Evolutionary conservation across 1,140 invertebrate genomes (phyloP).

Genomic region (Drosophila sproati): DNA sequence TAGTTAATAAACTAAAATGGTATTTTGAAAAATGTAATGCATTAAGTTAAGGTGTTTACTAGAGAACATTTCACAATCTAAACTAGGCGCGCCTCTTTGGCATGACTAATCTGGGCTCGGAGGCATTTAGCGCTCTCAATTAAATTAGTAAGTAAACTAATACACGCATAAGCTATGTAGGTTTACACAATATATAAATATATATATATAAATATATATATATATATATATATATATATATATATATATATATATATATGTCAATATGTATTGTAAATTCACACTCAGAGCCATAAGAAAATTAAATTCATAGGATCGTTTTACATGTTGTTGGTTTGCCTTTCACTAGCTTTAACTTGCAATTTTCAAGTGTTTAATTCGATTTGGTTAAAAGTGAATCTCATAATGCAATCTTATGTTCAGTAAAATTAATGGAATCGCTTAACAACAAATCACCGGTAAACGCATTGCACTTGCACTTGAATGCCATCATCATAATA

Average conservation of each 20-base stretch:
- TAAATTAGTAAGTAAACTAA: constrained; percentile 41
- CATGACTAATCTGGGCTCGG: constrained; percentile 42
- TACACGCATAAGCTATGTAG: constrained; percentile 26
- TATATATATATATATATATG: constrained; percentile 19
- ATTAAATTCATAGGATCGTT: constrained; percentile 61
- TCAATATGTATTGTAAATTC: constrained; percentile 46
- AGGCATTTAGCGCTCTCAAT: constrained; percentile 26
- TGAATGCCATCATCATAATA: constrained; percentile 29
- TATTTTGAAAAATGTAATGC: constrained; percentile 30
- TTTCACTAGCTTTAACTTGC: constrained; percentile 2
- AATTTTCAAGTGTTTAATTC: constrained; percentile 29
- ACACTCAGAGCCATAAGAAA: constrained; percentile 51
- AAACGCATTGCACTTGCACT: constrained; percentile 53
- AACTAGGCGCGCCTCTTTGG: constrained; percentile 25
- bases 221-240: constrained; percentile 23
- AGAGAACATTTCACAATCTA: constrained; percentile 35
- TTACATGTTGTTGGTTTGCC: constrained; percentile 36
- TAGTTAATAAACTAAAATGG: constrained; percentile 50
- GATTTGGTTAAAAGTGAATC: constrained; percentile 39
- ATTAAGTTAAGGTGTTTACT: constrained; percentile 18
- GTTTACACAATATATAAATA: constrained; percentile 26
- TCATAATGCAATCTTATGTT: constrained; percentile 25
- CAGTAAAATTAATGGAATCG: constrained; percentile 74
- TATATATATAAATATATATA: constrained; percentile 9
- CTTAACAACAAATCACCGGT: constrained; percentile 46